Evolutionary conservation across 2,113 vertebrate genomes (phyloP), one percentile per base, ranked within the genome.

Genomic region (chimpanzee (Pan troglodytes)): DNA sequence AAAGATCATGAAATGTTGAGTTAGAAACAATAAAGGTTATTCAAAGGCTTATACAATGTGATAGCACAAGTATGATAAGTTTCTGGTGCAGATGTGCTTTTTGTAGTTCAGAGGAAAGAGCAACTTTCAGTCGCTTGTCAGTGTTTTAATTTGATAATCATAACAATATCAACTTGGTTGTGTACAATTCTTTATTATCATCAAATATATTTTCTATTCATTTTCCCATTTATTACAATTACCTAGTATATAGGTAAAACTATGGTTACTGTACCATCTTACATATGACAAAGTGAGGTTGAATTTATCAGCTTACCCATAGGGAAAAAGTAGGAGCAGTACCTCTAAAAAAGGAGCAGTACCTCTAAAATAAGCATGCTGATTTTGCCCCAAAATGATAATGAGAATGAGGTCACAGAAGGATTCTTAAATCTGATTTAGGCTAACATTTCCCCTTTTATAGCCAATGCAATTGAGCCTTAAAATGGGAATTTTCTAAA

Each of bases 1-100:
- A 59, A 64, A 96, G 79, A 96, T 95, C 90, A 96, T 93, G 93
- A 92, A 96, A 96, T 93, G 76, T 90, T 94, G 97, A 96, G 89
- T 86, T 93, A 80, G 88, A 97, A 96, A 97, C 64, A 93, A 89
- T 88, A 57, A 88, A 90, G 94, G 93, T 92, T 88, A 95, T 87
- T 96, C 84, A 95, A 96, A 97, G 75, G 85, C 59, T 92, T 86
- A 45, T 30, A 92, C 50, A 90, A 92, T 72, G 76, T 92, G 67
- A 78, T 78, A 86, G 76, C 59, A 40, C 23, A 96, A 70, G 35
- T 95, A 84, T 96, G 97, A 96, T 95, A 95, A 78, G 38, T 97
- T 97, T 88, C 79, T 59, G 40, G 55, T 45, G 11, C 48, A 92
- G 30, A 95, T 88, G 40, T n/a, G 40, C 43, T 70, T 89, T 57